Evolutionary conservation across 35 echinoderm and acorn worm species (phyloP).

Genomic region (Nesometra sesokonis): DNA sequence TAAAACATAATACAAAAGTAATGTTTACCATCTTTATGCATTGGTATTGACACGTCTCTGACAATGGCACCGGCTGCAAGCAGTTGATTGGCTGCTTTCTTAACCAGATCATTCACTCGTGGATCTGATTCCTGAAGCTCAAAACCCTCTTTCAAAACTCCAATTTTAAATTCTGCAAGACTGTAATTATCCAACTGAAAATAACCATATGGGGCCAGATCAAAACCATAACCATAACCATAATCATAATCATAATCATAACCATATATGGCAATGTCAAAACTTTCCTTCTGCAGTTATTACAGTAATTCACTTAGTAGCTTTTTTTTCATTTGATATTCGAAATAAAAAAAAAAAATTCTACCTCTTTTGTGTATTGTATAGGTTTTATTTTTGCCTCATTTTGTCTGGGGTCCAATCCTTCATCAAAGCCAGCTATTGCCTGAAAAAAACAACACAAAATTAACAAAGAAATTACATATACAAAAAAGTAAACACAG

Average conservation of each 20-base stretch:
- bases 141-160: slow-evolving; percentile 32
- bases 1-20: too few species aligned
- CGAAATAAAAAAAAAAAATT: slow-evolving; percentile 16
- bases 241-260: too few species aligned
- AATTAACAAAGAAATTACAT: neutral
- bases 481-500: too few species aligned
- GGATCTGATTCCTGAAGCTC: neutral
- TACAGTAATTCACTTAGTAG: too few species aligned
- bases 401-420: slow-evolving; percentile 42
- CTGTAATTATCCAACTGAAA: slow-evolving; percentile 11
- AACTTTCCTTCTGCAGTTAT: too few species aligned
- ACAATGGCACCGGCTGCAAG: too few species aligned
- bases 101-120: neutral
- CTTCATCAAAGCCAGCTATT: slow-evolving; percentile 44
- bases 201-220: too few species aligned
- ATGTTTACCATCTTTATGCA: too few species aligned
- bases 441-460: neutral
- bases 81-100: slow-evolving; percentile 6
- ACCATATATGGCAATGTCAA: too few species aligned
- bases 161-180: slow-evolving; percentile 26
- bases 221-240: too few species aligned
- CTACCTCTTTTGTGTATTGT: slow-evolving; percentile 39
- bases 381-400: neutral
- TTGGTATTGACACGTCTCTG: too few species aligned
- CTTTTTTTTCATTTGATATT: slow-evolving; percentile 22